Percentiles rank a stretch among this genome's conserved stretches.
phyloP scores from a whole-genome alignment of 2,888 invertebrate species.

The Bruchidius siliquastri region DNA sequence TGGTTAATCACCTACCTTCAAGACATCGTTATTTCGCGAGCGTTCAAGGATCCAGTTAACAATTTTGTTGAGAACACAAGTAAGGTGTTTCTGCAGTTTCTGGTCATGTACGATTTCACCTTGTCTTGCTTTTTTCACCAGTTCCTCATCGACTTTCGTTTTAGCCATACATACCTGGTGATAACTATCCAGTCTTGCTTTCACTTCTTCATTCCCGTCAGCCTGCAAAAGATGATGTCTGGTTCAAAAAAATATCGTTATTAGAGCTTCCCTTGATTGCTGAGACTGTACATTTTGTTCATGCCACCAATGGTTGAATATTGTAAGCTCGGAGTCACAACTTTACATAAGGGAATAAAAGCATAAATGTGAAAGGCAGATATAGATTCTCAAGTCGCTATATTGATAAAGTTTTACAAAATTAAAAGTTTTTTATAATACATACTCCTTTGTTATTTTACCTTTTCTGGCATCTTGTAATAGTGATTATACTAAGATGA shows the following conservation, averaged over 20 bases:
- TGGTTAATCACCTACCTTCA: conserved; percentile 12
- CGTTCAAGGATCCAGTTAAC: conserved; percentile 32
- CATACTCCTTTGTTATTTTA: no score
- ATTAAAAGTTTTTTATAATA: no score
- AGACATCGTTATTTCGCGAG: conserved; percentile 27
- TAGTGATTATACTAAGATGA: no score
- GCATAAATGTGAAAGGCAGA: no score
- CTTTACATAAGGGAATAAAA: no score
- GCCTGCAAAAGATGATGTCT: conserved; percentile 20
- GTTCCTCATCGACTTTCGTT: conserved; percentile 24
- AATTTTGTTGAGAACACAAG: conserved; percentile 30
- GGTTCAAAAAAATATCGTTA: background rate
- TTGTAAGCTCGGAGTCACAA: no score
- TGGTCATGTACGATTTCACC: conserved; percentile 27
- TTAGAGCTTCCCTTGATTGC: no score
- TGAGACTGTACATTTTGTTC: no score
- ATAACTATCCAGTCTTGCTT: conserved; percentile 20
- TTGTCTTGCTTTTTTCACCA: conserved; percentile 26
- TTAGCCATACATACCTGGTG: conserved; percentile 25
- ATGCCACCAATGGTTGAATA: no score
- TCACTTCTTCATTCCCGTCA: conserved; percentile 31
- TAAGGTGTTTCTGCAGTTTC: conserved; percentile 26
- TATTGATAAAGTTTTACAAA: no score
- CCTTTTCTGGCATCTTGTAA: no score
- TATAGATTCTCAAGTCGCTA: no score